Base-by-base conservation (phyloP, 2,888 invertebrate genomes). In the Icerya purchasi region DNA sequence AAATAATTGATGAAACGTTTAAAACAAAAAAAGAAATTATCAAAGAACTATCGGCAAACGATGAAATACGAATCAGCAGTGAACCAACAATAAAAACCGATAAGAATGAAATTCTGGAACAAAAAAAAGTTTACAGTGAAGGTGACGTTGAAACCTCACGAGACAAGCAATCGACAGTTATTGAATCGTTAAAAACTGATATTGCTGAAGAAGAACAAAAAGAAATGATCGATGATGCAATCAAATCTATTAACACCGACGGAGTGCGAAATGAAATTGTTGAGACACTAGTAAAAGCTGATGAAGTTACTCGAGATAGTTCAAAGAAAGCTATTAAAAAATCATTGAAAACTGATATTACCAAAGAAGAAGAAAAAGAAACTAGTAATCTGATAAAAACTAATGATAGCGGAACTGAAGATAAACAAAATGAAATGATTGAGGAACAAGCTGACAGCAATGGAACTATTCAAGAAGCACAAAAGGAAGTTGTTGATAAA, bases 401-500 rank as follows among this genome's bases (percentile, higher is more conserved):
- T 59, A 52, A 52, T 62, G 22, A 63, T 58, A 36, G 68, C 69
- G 53, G 70, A 68, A 22, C 70, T 70, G 62, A 69, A 69, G 61
- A 70, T 69, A 21, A 65, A 65, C 54, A 61, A 65, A 56, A 65
- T 64, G 61, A 64, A 19, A 59, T 61, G 59, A 58, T 55, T 24
- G 64, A 64, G 56, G 59, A 61, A 58, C 63, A 63, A 61, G 69
- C 70, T 61, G 65, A 69, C 60, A 68, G 54, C 57, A 69, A 22
- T 57, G 62, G 24, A 57, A 61, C 21, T 64, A 65, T 36, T 2
- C 62, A 62, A 53, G 68, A 69, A 20, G 70, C 70, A 2, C 65
- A 68, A 49, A 68, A 70, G 58, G 69, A 69, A 25, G 68, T 67
- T n/a, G 69, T 69, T n/a, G n/a, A n/a, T n/a, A n/a, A n/a, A n/a